These are phyloP conservation scores for Oscheius sp. DNA, from an alignment of 2,888 invertebrate species.

Conservation along the genomic window DNA sequence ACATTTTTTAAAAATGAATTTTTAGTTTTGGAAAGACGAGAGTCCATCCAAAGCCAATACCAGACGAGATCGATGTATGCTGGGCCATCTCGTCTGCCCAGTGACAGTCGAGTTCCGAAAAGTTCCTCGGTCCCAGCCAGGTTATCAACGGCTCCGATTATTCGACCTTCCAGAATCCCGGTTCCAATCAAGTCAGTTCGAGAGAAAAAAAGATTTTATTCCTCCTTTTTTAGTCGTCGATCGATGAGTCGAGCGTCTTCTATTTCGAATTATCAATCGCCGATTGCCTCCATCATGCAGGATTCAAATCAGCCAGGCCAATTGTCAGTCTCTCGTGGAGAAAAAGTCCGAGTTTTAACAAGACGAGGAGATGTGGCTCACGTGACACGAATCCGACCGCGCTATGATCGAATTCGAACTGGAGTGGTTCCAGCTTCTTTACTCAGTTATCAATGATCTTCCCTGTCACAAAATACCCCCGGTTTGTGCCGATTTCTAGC, in stretches of 20 bases:
- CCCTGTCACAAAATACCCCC: neutral
- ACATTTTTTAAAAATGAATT: neutral
- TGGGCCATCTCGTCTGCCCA: constrained; percentile 52
- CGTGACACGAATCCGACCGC: constrained; percentile 38
- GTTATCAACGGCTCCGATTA: constrained; percentile 36
- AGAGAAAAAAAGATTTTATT: neutral
- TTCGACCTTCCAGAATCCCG: constrained; percentile 44
- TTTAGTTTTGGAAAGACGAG: constrained; percentile 19
- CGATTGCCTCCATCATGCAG: constrained; percentile 19
- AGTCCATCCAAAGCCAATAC: constrained; percentile 16
- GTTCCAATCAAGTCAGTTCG: constrained; percentile 30
- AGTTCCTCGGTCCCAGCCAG: constrained; percentile 67
- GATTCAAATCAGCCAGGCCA: constrained; percentile 20
- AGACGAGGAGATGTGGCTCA: constrained; percentile 47
- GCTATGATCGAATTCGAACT: constrained; percentile 30
- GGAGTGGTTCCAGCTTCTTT: constrained; percentile 66
- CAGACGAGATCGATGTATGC: constrained; percentile 24
- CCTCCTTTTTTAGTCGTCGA: constrained; percentile 8
- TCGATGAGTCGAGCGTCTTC: constrained; percentile 15
- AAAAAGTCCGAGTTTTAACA: constrained; percentile 55
- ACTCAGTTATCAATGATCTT: constrained; percentile 29
- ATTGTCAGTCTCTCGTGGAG: constrained; percentile 40
- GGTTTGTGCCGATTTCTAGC: constrained; percentile 3
- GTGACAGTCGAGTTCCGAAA: constrained; percentile 69
- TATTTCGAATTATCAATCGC: constrained; percentile 4